phyloP scores from a whole-genome alignment of 2,888 invertebrate species.

The Ecliptopera silaceata region DNA sequence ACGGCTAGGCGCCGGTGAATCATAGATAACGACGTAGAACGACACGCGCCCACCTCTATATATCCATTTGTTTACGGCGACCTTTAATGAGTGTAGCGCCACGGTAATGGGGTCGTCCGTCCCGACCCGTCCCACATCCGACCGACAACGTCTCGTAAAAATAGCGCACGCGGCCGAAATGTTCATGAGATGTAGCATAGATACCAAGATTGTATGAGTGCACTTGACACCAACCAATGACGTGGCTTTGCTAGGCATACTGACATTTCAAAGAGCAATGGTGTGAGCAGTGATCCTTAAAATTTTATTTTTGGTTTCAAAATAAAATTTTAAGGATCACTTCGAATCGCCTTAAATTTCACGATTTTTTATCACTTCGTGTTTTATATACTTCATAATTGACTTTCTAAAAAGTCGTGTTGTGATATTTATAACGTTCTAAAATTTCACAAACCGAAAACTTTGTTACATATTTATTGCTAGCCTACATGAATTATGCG shows the following conservation, averaged over 20 bases:
- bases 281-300: too few relatives aligned
- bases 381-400: too few relatives aligned
- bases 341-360: too few relatives aligned
- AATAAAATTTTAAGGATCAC: too few relatives aligned
- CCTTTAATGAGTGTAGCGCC: constrained; percentile 71
- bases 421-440: too few relatives aligned
- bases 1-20: constrained; percentile 80
- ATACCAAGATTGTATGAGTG: constrained; percentile 7
- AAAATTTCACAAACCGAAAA: too few relatives aligned
- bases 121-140: constrained; percentile 50
- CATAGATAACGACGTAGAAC: constrained; percentile 73
- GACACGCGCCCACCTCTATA: constrained; percentile 72
- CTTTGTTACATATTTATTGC: too few relatives aligned
- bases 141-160: constrained; percentile 54
- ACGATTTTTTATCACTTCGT: too few relatives aligned
- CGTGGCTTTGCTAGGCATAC: not conserved
- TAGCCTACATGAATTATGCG: too few relatives aligned
- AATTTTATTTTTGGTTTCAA: too few relatives aligned
- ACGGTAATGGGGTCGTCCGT: constrained; percentile 62
- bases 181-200: constrained; percentile 21
- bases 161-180: constrained; percentile 45
- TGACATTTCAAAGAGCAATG: not conserved
- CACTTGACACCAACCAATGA: constrained; percentile 6
- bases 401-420: too few relatives aligned
- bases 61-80: constrained; percentile 75